Percentiles rank a stretch among this genome's conserved stretches.
Conservation (phyloP, 1,140 invertebrate genomes). For the Octopus sinensis region DNA sequence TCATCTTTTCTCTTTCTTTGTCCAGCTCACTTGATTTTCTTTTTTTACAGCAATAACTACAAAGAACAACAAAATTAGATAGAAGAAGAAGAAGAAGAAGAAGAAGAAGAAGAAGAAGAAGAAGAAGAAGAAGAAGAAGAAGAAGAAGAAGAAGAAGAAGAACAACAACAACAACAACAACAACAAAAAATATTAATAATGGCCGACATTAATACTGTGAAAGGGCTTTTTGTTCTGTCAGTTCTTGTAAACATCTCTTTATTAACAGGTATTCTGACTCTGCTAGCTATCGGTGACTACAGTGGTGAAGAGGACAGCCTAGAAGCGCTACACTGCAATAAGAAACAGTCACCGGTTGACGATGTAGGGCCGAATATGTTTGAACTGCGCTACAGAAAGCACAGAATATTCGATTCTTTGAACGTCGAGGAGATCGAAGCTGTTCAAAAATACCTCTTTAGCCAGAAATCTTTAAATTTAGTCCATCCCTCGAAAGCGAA, state of each 20-base stretch:
- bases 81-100: too few relatives aligned
- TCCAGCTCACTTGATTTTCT: too few relatives aligned
- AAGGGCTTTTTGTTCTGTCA: neutral
- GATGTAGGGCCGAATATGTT: neutral
- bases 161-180: too few relatives aligned
- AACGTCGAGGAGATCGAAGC: slow-evolving; percentile 1
- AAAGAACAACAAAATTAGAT: too few relatives aligned
- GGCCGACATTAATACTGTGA: slow-evolving; percentile 6
- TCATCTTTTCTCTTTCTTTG: too few relatives aligned
- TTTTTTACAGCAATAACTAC: too few relatives aligned
- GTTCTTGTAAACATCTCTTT: slow-evolving; percentile 8
- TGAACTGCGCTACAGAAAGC: neutral
- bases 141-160: too few relatives aligned
- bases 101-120: too few relatives aligned
- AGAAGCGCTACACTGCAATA: neutral
- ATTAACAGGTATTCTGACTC: neutral
- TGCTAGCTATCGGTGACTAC: neutral
- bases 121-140: too few relatives aligned
- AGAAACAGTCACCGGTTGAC: neutral
- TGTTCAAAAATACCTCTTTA: neutral
- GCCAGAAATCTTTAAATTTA: neutral
- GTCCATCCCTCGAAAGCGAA: neutral
- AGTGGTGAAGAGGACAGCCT: neutral
- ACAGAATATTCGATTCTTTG: neutral
- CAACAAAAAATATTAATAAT: neutral